Evolutionary conservation across 2,113 vertebrate species (phyloP).

Genomic region (Bufo gargarizans): DNA sequence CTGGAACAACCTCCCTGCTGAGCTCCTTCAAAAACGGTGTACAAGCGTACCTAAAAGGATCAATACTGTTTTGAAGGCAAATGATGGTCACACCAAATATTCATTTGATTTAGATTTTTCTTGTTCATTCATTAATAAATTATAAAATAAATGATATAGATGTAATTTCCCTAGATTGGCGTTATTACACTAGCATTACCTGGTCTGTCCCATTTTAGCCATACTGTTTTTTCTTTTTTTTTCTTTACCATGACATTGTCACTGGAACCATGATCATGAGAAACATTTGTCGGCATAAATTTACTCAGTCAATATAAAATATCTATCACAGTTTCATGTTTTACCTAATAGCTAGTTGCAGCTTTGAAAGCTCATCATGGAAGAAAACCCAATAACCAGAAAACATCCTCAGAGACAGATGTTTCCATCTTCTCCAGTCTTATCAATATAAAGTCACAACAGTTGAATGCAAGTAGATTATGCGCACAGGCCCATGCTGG

Average conservation of each 20-base stretch:
- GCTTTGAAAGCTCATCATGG: constrained; percentile 15
- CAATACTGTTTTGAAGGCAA: no score
- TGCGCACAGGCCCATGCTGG: neutral
- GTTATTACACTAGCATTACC: neutral
- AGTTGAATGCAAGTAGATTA: neutral
- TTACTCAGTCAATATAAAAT: neutral
- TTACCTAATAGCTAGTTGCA: neutral
- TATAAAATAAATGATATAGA: no score
- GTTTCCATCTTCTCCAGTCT: constrained; percentile 1
- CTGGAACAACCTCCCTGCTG: no score
- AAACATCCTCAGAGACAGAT: neutral
- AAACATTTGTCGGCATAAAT: neutral
- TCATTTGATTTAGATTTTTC: no score
- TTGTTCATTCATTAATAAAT: no score
- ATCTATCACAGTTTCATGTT: neutral
- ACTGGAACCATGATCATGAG: no score
- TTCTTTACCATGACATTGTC: neutral
- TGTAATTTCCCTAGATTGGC: no score
- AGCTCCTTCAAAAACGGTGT: no score
- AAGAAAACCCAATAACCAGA: neutral
- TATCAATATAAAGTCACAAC: constrained; percentile 8
- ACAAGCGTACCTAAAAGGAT: no score
- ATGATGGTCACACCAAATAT: no score
- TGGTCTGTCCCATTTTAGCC: neutral
- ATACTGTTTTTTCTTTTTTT: neutral